Evolutionary conservation across 2,888 invertebrate species (phyloP).

Genomic region (Epinotia brunnichana): DNA sequence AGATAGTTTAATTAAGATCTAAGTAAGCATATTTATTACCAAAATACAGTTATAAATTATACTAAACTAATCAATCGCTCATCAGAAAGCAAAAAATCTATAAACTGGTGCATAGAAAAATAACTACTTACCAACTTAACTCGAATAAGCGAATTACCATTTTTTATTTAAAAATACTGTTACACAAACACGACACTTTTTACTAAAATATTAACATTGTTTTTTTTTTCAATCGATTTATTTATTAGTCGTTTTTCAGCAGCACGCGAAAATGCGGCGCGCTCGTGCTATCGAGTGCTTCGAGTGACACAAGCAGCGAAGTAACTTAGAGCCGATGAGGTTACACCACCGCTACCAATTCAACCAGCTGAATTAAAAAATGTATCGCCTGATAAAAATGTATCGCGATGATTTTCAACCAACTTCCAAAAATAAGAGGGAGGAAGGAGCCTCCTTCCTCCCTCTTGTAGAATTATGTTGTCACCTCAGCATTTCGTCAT

Average conservation of each 20-base stretch:
- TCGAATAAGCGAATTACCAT: not conserved
- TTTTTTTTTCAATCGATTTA: not conserved
- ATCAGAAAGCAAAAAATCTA: not conserved
- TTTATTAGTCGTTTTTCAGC: not conserved
- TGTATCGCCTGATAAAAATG: not conserved
- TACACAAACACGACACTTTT: constrained; percentile 7
- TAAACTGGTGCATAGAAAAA: not conserved
- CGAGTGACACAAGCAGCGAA: not conserved
- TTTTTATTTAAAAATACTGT: not conserved
- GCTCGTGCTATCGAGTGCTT: constrained; percentile 10
- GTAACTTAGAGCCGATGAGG: constrained; percentile 5
- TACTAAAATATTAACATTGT: not conserved
- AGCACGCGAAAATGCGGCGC: not conserved
- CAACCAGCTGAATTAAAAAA: constrained; percentile 1
- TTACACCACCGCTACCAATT: not conserved
- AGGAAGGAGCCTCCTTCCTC: too few relatives aligned
- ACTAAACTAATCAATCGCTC: not conserved
- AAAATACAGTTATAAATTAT: too few relatives aligned
- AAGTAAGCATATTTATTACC: too few relatives aligned
- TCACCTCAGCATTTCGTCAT: not conserved
- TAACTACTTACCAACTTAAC: not conserved
- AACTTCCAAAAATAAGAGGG: not conserved
- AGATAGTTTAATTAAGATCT: too few relatives aligned
- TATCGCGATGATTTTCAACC: not conserved
- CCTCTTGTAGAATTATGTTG: not conserved